Conservation (phyloP, 2,113 vertebrate species). For the Panthera leo region DNA sequence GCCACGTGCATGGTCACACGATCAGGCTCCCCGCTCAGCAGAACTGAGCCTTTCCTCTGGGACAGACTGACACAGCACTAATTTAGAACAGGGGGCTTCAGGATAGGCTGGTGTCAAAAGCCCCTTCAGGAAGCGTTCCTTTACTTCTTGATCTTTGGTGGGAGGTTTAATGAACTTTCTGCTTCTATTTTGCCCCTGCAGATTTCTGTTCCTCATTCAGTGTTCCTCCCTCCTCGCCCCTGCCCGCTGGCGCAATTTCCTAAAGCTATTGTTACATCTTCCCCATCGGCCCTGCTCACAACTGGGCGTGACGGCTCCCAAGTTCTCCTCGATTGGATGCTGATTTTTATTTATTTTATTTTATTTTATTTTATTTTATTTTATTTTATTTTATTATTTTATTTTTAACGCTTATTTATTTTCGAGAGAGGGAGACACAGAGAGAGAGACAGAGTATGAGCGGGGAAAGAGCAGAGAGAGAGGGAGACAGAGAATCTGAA, state of each 20-base stretch:
- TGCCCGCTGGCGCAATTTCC: neutral
- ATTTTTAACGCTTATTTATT: too few relatives aligned
- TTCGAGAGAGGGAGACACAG: too few relatives aligned
- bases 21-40: neutral
- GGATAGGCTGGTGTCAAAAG: neutral
- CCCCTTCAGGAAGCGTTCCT: neutral
- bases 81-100: neutral
- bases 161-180: neutral
- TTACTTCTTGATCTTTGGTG: neutral
- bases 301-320: accelerated
- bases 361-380: too few relatives aligned
- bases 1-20: accelerated
- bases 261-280: neutral
- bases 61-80: neutral
- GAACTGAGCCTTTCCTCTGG: neutral
- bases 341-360: neutral
- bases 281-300: neutral
- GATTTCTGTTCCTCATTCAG: neutral
- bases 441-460: too few relatives aligned
- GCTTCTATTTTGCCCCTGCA: neutral
- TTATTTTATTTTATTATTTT: too few relatives aligned
- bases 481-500: too few relatives aligned
- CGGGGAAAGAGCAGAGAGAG: too few relatives aligned
- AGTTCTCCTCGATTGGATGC: neutral
- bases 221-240: too few relatives aligned